phyloP scores from a whole-genome alignment of 2,888 invertebrate genomes.

The Nephrotoma guestfalica region DNA sequence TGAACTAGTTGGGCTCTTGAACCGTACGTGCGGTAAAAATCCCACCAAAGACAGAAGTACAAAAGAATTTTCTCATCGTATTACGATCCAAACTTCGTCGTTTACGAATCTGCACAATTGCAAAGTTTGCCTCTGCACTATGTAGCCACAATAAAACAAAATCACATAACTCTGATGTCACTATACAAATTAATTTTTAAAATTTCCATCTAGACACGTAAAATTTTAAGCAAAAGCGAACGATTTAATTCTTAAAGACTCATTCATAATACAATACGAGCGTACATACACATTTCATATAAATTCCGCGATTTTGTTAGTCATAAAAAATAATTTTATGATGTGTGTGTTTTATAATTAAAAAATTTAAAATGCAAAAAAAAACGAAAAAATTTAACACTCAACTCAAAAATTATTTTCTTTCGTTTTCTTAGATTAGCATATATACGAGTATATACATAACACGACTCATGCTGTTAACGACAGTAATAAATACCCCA shows the following conservation, averaged over 20 bases:
- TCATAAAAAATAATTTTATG: background rate
- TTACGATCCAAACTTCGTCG: too few relatives aligned
- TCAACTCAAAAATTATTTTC: background rate
- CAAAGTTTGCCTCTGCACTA: too few relatives aligned
- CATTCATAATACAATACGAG: background rate
- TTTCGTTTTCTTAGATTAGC: background rate
- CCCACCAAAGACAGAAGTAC: too few relatives aligned
- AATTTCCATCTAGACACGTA: background rate
- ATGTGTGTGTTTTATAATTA: background rate
- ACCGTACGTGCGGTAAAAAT: too few relatives aligned
- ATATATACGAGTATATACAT: background rate
- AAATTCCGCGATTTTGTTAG: background rate
- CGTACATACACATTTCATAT: background rate
- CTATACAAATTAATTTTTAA: background rate
- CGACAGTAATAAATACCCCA: background rate
- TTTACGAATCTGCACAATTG: too few relatives aligned
- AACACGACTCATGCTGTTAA: background rate
- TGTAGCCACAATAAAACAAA: too few relatives aligned
- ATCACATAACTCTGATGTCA: too few relatives aligned
- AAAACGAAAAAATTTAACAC: background rate
- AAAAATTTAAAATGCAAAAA: background rate
- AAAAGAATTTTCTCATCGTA: too few relatives aligned
- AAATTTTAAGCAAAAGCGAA: background rate
- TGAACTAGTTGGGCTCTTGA: too few relatives aligned
- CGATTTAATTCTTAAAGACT: background rate